phyloP scores from a whole-genome alignment of 2,797 vertebrate species.

The Liparis tanakae region DNA sequence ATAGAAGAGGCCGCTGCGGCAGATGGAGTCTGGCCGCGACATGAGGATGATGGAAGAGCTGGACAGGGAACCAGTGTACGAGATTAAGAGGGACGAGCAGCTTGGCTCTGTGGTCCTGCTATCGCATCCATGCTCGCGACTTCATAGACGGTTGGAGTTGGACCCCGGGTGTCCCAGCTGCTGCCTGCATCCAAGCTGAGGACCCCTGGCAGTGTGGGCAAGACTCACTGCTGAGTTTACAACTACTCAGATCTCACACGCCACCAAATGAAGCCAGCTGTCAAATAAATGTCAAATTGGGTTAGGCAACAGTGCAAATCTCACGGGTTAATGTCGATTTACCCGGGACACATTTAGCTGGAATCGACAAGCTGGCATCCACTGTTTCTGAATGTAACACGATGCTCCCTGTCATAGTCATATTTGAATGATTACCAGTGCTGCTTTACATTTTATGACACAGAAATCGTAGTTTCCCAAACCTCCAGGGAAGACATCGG shows the following conservation, averaged over 20 bases:
- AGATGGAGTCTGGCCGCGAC: not conserved
- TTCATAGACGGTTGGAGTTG: conserved; percentile 19
- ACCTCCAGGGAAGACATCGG: conserved; percentile 4
- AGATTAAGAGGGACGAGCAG: conserved; percentile 27
- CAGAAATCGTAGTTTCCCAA: conserved; percentile 4
- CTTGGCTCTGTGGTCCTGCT: conserved; percentile 19
- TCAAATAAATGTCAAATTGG: conserved; percentile 23
- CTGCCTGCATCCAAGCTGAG: conserved; percentile 27
- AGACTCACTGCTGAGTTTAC: conserved; percentile 30
- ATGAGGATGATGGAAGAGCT: conserved; percentile 11
- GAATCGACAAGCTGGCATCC: conserved; percentile 10
- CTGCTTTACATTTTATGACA: conserved; percentile 18
- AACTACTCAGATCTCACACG: conserved; percentile 5
- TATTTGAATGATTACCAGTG: conserved; percentile 8
- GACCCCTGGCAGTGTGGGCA: conserved; percentile 33
- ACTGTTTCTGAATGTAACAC: conserved; percentile 8
- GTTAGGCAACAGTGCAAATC: conserved; percentile 12
- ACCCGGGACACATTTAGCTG: not conserved
- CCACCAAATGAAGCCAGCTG: not conserved
- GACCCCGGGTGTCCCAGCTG: conserved; percentile 28
- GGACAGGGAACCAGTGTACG: not conserved
- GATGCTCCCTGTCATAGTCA: conserved; percentile 29
- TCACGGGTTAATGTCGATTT: conserved; percentile 21
- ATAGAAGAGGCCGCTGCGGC: not conserved
- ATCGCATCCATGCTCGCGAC: not conserved